Evolutionary conservation across 2,113 vertebrate species (phyloP), one percentile per base, ranked within the genome.

Genomic region (Taurulus bubalis): DNA sequence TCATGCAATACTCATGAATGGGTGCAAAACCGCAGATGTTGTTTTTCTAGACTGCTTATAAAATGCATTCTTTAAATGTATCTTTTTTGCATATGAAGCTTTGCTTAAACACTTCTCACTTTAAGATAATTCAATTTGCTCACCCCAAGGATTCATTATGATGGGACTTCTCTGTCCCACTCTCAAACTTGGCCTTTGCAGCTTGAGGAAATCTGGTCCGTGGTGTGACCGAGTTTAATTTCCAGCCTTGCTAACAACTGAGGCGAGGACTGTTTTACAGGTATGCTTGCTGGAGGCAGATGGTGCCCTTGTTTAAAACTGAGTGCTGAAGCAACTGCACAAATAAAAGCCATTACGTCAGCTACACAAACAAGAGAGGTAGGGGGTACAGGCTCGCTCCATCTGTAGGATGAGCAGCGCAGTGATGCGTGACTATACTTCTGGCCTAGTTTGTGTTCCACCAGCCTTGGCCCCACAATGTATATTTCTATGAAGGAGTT

Each of bases 321-420:
- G 56, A 85, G 80, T 36, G 82, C 75, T 69, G 56, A 75, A 62
- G 65, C 77, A 74, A 75, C 77, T 62, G 60, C 71, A 77, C 80
- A 87, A 82, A 91, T 81, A 91, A 79, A 91, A 84, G 56, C 74
- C 71, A 85, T 87, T 88, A 82, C 63, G 85, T 92, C 78, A 86
- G 85, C 84, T 88, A 83, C 90, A 91, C 83, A 92, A 93, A 91
- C 84, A 90, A 8, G 70, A 70, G 77, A 36, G 55, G 51, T 7
- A 26, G 34, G 22, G 82, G 80, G 78, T 14, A 14, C 53, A 6
- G 38, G 60, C 30, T 75, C 66, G 67, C 74, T 77, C 67, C 66
- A 87, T 87, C 75, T 89, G 79, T 76, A 83, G 51, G 59, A 79
- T 56, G 77, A 86, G 63, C 69, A 80, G 62, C 40, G 42, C 87